These are phyloP conservation scores for Sciurus carolinensis DNA, from an alignment of 2,797 vertebrate genomes.

Conservation along the genomic window DNA sequence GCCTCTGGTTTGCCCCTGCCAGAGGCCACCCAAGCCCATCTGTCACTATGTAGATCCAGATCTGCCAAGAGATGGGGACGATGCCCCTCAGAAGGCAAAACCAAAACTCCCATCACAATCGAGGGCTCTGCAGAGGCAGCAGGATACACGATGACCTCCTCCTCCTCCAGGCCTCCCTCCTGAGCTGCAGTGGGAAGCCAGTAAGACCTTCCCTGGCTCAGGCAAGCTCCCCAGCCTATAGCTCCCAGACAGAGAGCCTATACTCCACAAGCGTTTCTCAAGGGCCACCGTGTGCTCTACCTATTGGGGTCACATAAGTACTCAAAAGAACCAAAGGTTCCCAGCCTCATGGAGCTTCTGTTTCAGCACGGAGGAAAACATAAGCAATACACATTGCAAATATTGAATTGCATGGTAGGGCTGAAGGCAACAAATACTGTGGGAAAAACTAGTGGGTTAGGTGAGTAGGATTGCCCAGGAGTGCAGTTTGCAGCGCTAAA, in stretches of 20 bases:
- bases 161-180: background rate
- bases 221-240: background rate
- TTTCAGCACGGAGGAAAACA: background rate
- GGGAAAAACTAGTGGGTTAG: no score
- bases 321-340: background rate
- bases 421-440: background rate
- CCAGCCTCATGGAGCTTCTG: background rate
- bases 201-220: background rate
- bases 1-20: background rate
- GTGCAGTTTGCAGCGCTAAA: background rate
- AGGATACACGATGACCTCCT: background rate
- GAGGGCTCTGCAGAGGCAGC: background rate
- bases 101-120: background rate
- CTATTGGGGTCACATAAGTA: background rate
- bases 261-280: background rate
- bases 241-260: background rate
- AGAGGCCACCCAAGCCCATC: background rate
- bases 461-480: background rate
- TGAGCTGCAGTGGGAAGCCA: background rate
- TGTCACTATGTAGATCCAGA: background rate
- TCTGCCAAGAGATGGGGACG: background rate
- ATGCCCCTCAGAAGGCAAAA: background rate
- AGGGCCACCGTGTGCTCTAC: background rate
- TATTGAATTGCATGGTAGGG: no score
- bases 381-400: background rate